Base-by-base conservation (phyloP, 2,797 vertebrate genomes). In the Acanthopagrus latus region DNA sequence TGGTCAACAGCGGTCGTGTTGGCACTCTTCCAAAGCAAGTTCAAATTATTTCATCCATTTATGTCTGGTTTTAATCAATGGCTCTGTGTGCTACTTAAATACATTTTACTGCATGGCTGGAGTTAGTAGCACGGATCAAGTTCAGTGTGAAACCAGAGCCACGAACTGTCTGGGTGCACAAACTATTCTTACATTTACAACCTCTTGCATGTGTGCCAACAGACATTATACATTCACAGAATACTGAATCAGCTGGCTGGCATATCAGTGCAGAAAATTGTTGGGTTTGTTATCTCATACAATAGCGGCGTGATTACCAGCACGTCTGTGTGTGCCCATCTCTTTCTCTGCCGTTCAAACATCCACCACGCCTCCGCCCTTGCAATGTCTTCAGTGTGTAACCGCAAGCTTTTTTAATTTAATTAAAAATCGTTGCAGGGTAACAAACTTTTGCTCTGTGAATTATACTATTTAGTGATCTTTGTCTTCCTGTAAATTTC, bases 261-360 rank as follows among this genome's bases (percentile, higher is more conserved):
- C 60, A 67, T 43, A 74, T 80, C 41, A 38, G 7, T 51, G 16
- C 59, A 78, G 70, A 68, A 67, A 85, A 91, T 76, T 79, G 66
- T 48, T 25, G 25, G 68, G 62, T 85, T 74, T 65, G 72, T 38
- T 70, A 20, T 83, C 58, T 77, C 48, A 14, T 58, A 92, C 87
- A 94, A 93, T 86, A 71, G 83, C 75, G 58, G 73, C 59, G 76
- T 93, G 89, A 93, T 93, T 93, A 84, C 58, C 55, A 47, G 71
- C 66, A 78, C 27, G 48, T 83, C 48, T 67, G 48, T 7, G 7
- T 78, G 41, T 84, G 80, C 87, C 81, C 20, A 27, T 80, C 70
- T 46, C 52, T 65, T 13, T 65, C 29, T 70, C 73, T 69, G 41
- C 50, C 50, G 51, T 64, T 44, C 41, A 55, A 48, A 58, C 48